Percentiles rank a stretch among this genome's conserved stretches.
phyloP scores from a whole-genome alignment of 2,888 invertebrate genomes.

The Protonemura montana region DNA sequence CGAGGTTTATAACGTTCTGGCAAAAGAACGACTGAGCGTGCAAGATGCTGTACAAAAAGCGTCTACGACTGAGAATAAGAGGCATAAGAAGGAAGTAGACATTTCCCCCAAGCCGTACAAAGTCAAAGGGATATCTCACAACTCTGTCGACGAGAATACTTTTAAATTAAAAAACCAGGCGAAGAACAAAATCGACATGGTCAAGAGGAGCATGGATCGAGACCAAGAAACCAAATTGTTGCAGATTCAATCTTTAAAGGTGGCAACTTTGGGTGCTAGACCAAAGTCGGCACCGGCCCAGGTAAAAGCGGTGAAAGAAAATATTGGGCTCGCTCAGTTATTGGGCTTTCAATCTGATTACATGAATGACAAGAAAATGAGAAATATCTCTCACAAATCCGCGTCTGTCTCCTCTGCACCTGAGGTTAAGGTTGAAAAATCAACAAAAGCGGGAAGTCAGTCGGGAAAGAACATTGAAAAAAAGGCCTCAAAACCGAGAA shows the following conservation, averaged over 20 bases:
- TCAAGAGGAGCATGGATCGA: not conserved
- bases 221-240: not conserved
- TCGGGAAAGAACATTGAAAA: not conserved
- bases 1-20: not conserved
- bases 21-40: not conserved
- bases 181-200: not conserved
- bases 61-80: not conserved
- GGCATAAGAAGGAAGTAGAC: not conserved
- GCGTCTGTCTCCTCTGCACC: too few relatives aligned
- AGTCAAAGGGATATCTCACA: not conserved
- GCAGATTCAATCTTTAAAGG: not conserved
- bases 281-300: not conserved
- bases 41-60: not conserved
- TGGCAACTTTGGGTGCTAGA: not conserved
- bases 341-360: not conserved
- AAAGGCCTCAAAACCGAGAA: not conserved
- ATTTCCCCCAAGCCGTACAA: not conserved
- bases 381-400: too few relatives aligned
- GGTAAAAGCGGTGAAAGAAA: not conserved
- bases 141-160: not conserved
- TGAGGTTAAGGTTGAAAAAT: too few relatives aligned
- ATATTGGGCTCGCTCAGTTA: not conserved
- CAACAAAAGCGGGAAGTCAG: too few relatives aligned
- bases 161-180: not conserved
- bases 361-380: not conserved